Percentiles rank a stretch among this genome's conserved stretches.
phyloP scores from a whole-genome alignment of 1,140 invertebrate genomes.

The Laupala kohalensis region DNA sequence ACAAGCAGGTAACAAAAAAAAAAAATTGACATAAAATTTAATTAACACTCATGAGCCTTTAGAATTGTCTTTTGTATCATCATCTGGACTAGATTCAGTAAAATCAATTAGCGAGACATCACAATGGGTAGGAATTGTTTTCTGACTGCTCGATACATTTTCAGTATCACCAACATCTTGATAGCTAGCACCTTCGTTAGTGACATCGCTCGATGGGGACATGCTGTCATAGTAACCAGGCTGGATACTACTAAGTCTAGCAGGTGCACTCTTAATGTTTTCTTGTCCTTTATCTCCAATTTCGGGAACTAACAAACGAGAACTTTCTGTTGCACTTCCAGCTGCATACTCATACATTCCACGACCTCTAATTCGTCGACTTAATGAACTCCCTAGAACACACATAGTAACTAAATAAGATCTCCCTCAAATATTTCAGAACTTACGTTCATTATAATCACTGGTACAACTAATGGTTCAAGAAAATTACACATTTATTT shows the following conservation, averaged over 20 bases:
- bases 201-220: background rate
- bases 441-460: no score
- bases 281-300: background rate
- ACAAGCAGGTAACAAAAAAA: no score
- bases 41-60: no score
- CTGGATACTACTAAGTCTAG: background rate
- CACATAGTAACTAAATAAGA: no score
- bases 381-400: conserved; percentile 47
- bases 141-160: background rate
- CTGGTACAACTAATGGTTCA: no score
- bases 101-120: background rate
- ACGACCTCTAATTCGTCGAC: conserved; percentile 53
- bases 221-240: conserved; percentile 8
- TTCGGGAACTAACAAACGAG: conserved; percentile 9
- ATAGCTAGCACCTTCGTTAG: background rate
- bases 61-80: no score
- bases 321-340: conserved; percentile 7
- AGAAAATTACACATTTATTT: no score
- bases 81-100: background rate
- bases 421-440: no score
- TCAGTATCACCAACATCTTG: background rate
- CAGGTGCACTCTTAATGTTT: conserved; percentile 7
- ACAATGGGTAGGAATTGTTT: background rate
- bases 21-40: no score
- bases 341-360: conserved; percentile 40